A percentile compares a stretch with the other conserved stretches of the same genome.
These are phyloP conservation scores for Luperina testacea DNA, from an alignment of 2,888 invertebrate species.

Conservation along the genomic window DNA sequence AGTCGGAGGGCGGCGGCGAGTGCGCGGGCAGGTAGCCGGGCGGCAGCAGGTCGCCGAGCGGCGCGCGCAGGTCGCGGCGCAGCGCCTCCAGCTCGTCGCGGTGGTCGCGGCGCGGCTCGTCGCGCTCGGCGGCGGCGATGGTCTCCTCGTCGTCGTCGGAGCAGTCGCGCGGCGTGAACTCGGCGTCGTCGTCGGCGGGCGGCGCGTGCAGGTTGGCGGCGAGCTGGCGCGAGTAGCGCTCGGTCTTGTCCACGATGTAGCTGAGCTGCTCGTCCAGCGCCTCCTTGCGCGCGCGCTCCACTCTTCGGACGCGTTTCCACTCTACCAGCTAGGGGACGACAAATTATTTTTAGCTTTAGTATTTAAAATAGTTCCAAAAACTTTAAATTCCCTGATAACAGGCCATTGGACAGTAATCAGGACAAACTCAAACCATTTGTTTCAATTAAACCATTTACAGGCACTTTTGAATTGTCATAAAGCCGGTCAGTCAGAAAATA, in stretches of 20 bases:
- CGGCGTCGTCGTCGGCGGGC: slow-evolving; percentile 90
- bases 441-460: too few species aligned
- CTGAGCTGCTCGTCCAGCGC: slow-evolving; percentile 98
- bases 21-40: slow-evolving; percentile 93
- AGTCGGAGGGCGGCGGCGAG: slow-evolving; percentile 92
- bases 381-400: not conserved
- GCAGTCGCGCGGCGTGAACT: slow-evolving; percentile 94
- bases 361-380: not conserved
- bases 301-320: slow-evolving; percentile 96
- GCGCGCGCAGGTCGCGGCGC: slow-evolving; percentile 96
- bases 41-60: slow-evolving; percentile 96
- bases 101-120: slow-evolving; percentile 88
- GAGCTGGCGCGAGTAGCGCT: slow-evolving; percentile 97
- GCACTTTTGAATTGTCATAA: too few species aligned
- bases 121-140: slow-evolving; percentile 95
- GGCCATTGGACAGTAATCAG: not conserved
- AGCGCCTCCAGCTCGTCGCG: slow-evolving; percentile 95
- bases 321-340: slow-evolving; percentile 93
- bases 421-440: not conserved
- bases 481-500: too few species aligned
- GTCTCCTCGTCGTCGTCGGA: slow-evolving; percentile 98
- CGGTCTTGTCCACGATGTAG: slow-evolving; percentile 99
- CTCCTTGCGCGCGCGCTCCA: slow-evolving; percentile 98
- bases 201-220: slow-evolving; percentile 93
- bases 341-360: not conserved